Base-by-base conservation (phyloP, 2,113 vertebrate genomes). In the Chaenocephalus aceratus region DNA sequence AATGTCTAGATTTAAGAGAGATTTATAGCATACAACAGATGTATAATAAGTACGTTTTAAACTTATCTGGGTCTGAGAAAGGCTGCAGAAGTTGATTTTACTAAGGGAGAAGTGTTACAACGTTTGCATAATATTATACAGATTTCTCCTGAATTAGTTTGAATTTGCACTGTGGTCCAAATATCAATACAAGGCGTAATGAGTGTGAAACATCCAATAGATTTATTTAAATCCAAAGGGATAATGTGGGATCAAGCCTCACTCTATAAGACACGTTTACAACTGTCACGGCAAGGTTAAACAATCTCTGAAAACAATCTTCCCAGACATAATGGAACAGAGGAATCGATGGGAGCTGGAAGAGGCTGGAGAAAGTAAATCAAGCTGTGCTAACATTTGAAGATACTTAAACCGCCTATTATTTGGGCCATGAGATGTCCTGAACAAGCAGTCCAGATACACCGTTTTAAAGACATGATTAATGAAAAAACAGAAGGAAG, bases 271-370 rank as follows among this genome's bases (percentile, higher is more conserved):
- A 83, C 69, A 72, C 61, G 64, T 86, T 83, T 89, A 79, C 78
- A 80, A 65, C 34, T 77, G 76, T 80, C 77, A 85, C 68, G 71
- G 78, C 74, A 86, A 89, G 80, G 83, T 87, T 86, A 89, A 88
- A 85, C 72, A 86, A 83, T 75, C 74, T 82, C 59, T 85, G 73
- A 90, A 79, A 89, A 84, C 80, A 89, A 89, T 80, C 72, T 84
- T 58, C 83, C 82, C 71, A 60, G 63, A 83, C 71, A 56, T 89
- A 89, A 90, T 87, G 72, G 85, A 86, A 87, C 68, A 30, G 72
- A 75, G 61, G 53, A 77, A 93, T 93, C 87, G 56, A 90, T 94
- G 75, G 51, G 67, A 80, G 62, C 62, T 85, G 83, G 79, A 90
- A 70, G 71, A 84, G 49, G 51, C 66, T 64, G 76, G 63, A 86